phyloP scores from a whole-genome alignment of 2,888 invertebrate species.

The Abrostola tripartita region DNA sequence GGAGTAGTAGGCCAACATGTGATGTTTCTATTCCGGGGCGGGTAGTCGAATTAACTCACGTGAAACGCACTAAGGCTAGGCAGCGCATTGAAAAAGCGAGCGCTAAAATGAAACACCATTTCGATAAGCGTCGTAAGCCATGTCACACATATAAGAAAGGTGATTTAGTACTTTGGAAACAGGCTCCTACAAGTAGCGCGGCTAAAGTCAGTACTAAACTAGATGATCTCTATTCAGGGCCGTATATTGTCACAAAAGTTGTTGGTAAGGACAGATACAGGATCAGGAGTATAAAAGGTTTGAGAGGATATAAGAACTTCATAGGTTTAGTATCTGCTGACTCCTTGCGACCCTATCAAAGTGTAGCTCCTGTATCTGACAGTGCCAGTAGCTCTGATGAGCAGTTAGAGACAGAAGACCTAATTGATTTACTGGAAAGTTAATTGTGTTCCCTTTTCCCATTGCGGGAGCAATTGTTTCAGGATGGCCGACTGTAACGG shows the following conservation, averaged over 20 bases:
- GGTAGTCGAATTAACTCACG: not conserved
- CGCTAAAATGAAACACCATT: conserved; percentile 11
- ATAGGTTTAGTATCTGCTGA: conserved; percentile 26
- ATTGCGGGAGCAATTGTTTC: conserved; percentile 3
- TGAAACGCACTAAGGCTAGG: conserved; percentile 6
- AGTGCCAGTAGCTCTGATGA: conserved; percentile 54
- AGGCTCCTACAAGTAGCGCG: conserved; percentile 8
- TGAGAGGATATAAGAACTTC: conserved; percentile 46
- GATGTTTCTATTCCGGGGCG: not conserved
- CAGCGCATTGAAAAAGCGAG: not conserved
- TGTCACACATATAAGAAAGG: conserved; percentile 13
- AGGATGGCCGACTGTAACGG: not conserved
- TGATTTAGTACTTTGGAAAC: conserved; percentile 15
- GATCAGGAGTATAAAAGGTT: conserved; percentile 53
- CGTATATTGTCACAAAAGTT: conserved; percentile 49
- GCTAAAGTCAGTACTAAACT: conserved; percentile 19
- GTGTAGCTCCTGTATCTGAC: conserved; percentile 39
- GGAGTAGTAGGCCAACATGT: conserved; percentile 18
- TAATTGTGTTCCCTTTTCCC: not conserved
- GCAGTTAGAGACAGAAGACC: conserved; percentile 46
- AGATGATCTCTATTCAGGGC: conserved; percentile 52
- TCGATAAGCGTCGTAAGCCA: conserved; percentile 13
- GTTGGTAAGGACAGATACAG: conserved; percentile 55
- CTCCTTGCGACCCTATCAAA: conserved; percentile 39
- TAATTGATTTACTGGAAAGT: conserved; percentile 10